phyloP scores from a whole-genome alignment of 2,113 vertebrate genomes.

The Ramphastos sulfuratus region DNA sequence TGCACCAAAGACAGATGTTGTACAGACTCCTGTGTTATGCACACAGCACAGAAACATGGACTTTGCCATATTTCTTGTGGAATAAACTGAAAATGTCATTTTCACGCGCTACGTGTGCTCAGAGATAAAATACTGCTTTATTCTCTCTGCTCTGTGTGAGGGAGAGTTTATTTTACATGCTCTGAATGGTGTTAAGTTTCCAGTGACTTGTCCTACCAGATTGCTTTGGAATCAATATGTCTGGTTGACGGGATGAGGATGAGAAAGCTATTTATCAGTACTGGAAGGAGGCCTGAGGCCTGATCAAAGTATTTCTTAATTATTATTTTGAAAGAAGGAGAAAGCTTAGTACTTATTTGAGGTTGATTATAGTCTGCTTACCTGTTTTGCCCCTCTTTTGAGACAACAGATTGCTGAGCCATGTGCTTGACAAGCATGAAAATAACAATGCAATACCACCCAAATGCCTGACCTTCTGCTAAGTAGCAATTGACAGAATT shows the following conservation, averaged over 20 bases:
- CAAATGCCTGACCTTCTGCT: not conserved
- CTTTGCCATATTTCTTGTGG: not conserved
- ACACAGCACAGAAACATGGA: not conserved
- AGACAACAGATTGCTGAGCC: not conserved
- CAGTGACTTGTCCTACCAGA: conserved; percentile 52
- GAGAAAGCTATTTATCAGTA: conserved; percentile 48
- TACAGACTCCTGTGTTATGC: not conserved
- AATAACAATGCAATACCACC: not conserved
- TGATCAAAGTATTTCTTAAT: not conserved
- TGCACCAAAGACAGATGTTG: conserved; percentile 21
- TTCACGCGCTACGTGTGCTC: fast-evolving
- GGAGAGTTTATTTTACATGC: not conserved
- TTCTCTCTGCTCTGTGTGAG: not conserved
- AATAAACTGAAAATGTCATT: not conserved
- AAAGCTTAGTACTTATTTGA: not conserved
- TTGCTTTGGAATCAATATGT: conserved; percentile 53
- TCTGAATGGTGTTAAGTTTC: not conserved
- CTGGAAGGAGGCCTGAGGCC: not conserved
- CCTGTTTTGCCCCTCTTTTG: not conserved
- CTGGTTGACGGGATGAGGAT: conserved; percentile 40
- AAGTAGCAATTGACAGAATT: not conserved
- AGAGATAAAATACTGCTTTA: not conserved
- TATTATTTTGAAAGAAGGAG: not conserved
- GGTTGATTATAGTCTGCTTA: not conserved
- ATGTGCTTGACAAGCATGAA: not conserved